phyloP scores from a whole-genome alignment of 2,113 vertebrate genomes.

The Ictidomys tridecemlineatus region DNA sequence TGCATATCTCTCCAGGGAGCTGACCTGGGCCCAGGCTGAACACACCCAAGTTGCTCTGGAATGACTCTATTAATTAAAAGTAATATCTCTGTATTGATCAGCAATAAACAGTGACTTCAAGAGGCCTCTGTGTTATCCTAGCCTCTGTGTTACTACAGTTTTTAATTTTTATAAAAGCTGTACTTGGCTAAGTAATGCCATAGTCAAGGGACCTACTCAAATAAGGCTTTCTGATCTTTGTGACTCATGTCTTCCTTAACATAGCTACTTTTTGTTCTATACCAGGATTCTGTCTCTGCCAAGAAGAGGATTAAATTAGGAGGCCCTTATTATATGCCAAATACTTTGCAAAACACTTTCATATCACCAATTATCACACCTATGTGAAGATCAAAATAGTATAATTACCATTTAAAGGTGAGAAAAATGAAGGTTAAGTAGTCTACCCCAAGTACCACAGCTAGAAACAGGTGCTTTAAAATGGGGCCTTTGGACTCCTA shows the following conservation, averaged over 20 bases:
- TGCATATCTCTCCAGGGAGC: not conserved
- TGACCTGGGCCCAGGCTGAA: not conserved
- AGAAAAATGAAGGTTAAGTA: not conserved
- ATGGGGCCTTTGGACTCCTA: not conserved
- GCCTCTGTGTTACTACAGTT: not conserved
- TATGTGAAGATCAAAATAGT: not conserved
- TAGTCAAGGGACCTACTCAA: not conserved
- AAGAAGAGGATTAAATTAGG: constrained; percentile 25
- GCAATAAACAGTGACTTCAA: not conserved
- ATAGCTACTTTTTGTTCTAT: not conserved
- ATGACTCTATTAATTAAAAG: not conserved
- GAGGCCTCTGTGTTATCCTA: not conserved
- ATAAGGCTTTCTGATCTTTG: not conserved
- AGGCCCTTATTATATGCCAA: not conserved
- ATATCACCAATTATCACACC: not conserved
- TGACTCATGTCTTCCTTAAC: not conserved
- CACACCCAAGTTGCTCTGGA: accelerated
- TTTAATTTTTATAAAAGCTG: not conserved
- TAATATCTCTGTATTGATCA: not conserved
- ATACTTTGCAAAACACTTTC: constrained; percentile 4
- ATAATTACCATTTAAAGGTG: not conserved
- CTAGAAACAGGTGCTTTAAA: not conserved
- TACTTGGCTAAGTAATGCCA: not conserved
- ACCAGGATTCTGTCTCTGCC: not conserved
- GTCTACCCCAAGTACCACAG: not conserved